These are phyloP conservation scores for Melanaphis sacchari DNA, from an alignment of 1,140 invertebrate genomes.

Conservation along the genomic window DNA sequence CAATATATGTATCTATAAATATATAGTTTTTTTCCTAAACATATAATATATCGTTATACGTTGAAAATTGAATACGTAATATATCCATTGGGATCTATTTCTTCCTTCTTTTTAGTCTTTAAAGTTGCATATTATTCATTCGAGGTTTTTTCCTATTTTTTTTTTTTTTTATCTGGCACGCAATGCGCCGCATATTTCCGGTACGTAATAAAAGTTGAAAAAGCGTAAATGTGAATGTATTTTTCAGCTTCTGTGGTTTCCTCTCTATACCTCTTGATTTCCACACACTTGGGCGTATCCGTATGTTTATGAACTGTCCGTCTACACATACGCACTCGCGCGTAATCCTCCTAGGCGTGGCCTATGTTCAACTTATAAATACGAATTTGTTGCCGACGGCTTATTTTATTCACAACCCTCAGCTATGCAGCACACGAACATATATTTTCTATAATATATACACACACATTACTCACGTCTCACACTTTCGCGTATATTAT, in stretches of 20 bases:
- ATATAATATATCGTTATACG: neutral
- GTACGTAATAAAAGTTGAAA: constrained; percentile 29
- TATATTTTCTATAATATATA: neutral
- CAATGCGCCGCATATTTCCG: constrained; percentile 20
- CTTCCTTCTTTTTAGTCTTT: constrained; percentile 36
- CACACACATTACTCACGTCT: neutral
- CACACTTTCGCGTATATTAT: neutral
- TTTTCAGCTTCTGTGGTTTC: constrained; percentile 24
- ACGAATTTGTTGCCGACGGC: neutral
- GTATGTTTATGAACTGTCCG: neutral
- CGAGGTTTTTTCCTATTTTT: neutral
- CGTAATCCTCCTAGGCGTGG: constrained; percentile 27
- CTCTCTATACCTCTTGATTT: neutral
- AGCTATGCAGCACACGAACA: neutral
- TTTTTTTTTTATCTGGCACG: neutral
- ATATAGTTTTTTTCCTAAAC: neutral
- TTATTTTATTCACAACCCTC: neutral
- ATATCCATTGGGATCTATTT: constrained; percentile 47
- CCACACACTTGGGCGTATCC: neutral
- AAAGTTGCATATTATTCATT: constrained; percentile 44
- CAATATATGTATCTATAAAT: neutral
- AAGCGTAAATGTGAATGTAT: constrained; percentile 42
- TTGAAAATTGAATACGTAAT: constrained; percentile 44
- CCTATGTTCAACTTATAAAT: neutral
- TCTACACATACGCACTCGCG: neutral